phyloP scores from a whole-genome alignment of 2,113 vertebrate species.

The Gymnobelideus leadbeateri region DNA sequence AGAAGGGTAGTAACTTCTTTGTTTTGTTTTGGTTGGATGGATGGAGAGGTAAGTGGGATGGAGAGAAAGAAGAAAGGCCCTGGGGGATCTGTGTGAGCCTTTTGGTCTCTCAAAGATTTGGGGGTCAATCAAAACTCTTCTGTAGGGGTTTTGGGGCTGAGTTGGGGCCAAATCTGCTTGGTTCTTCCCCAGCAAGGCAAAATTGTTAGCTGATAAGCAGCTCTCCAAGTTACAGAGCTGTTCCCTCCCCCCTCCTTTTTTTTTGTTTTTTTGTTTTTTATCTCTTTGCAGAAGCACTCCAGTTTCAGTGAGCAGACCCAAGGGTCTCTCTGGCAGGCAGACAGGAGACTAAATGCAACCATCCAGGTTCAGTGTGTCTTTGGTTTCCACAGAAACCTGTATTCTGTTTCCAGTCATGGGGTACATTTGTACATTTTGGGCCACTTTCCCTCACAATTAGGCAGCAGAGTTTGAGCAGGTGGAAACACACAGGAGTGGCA shows the following conservation, averaged over 20 bases:
- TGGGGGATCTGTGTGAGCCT: not conserved
- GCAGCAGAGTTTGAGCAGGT: not conserved
- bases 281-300: constrained; percentile 16
- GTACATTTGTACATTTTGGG: constrained; percentile 10
- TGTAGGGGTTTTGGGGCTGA: not conserved
- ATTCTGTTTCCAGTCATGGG: constrained; percentile 63
- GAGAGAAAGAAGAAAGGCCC: not conserved
- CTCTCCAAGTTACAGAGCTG: not conserved
- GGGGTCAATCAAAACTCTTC: not conserved
- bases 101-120: not conserved
- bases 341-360: constrained; percentile 42
- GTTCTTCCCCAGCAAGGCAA: not conserved
- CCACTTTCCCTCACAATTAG: constrained; percentile 41
- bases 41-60: not conserved
- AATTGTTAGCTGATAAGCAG: not conserved
- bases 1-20: not conserved
- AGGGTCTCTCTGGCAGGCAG: constrained; percentile 37
- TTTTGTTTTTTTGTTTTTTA: not conserved
- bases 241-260: not conserved
- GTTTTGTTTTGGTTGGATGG: not conserved
- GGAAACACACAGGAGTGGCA: not conserved
- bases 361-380: constrained; percentile 34
- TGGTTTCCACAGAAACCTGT: constrained; percentile 48
- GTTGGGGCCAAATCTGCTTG: not conserved
- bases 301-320: constrained; percentile 27